Evolutionary conservation across 2,797 vertebrate genomes (phyloP), one percentile per base, ranked within the genome.

Genomic region (Bucorvus abyssinicus): DNA sequence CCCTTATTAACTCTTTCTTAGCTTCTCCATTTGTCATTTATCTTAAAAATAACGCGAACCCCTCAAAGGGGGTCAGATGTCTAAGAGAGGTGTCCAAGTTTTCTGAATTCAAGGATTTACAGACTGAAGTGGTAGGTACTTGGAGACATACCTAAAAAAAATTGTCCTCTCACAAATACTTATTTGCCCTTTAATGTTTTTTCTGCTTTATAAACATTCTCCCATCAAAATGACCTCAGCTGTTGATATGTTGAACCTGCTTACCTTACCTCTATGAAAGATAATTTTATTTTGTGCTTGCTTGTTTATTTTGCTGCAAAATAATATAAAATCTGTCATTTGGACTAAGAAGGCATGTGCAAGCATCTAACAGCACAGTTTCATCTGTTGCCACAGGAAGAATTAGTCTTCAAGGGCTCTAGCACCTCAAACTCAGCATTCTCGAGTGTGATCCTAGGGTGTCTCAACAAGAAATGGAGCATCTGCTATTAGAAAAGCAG

Each of bases 1-100:
- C 85, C 15, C 14, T 74, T 71, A 34, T 82, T 96, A 94, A 94
- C 87, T 63, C 65, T 65, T 93, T 86, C 44, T 76, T 93, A 52
- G 21, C 56, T 79, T 91, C 59, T 88, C 8, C 2, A 8, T 67
- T 55, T 84, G 47, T 74, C 16, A 29, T 76, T 76, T 70, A 2
- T 42, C 55, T 79, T 79, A 73, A 63, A 88, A 86, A 60, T 86
- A 71, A 24, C 20, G 55, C 18, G 44, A 53, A 49, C 4, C 16
- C 21, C 70, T 9, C 7, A 61, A 40, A 40, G 38, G 38, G 38
- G 38, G 8, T 36, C 15, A 73, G 10, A 73, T 2, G 1, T 78
- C 18, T 71, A 42, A 36, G 52, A 70, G 52, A 56, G 10, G 13
- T 49, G 36, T 29, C 55, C 56, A 55, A 80, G 9, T 47, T 79